Evolutionary conservation across 2,888 invertebrate species (phyloP).

Genomic region (Lingula anatina): DNA sequence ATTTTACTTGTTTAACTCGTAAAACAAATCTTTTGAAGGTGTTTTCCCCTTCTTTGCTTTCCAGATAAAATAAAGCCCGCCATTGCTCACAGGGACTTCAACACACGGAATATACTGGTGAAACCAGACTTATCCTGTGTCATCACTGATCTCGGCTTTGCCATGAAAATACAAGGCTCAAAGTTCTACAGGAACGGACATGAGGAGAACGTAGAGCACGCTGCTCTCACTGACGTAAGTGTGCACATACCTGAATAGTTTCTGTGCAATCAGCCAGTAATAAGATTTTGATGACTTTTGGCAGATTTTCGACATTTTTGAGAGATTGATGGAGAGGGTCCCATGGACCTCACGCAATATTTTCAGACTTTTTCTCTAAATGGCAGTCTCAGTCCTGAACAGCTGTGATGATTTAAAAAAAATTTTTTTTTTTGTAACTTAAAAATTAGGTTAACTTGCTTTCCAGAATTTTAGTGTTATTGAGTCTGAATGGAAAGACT

Average conservation of each 20-base stretch:
- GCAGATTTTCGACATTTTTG: neutral
- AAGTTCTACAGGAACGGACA: slow-evolving; percentile 60
- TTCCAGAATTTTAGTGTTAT: too few species aligned
- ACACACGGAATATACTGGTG: slow-evolving; percentile 82
- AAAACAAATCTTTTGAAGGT: too few species aligned
- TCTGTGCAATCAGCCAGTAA: neutral
- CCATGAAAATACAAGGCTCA: slow-evolving; percentile 60
- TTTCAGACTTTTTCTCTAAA: too few species aligned
- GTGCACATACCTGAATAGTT: neutral
- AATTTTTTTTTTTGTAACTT: too few species aligned
- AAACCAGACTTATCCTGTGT: slow-evolving; percentile 68
- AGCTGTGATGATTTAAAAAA: too few species aligned
- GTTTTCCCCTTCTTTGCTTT: too few species aligned
- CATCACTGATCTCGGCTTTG: slow-evolving; percentile 80
- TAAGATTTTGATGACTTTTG: neutral
- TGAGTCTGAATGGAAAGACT: too few species aligned
- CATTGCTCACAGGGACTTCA: slow-evolving; percentile 85
- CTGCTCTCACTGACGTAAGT: slow-evolving; percentile 66
- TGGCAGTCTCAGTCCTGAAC: too few species aligned
- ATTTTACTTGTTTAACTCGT: too few species aligned
- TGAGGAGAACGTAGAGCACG: slow-evolving; percentile 65
- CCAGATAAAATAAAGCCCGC: slow-evolving; percentile 68
- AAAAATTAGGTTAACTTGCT: neutral
- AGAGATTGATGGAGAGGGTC: neutral
- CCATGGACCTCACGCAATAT: too few species aligned